Percentiles rank a stretch among this genome's conserved stretches.
Conservation (phyloP, 2,113 vertebrate species). For the Scopus umbretta region DNA sequence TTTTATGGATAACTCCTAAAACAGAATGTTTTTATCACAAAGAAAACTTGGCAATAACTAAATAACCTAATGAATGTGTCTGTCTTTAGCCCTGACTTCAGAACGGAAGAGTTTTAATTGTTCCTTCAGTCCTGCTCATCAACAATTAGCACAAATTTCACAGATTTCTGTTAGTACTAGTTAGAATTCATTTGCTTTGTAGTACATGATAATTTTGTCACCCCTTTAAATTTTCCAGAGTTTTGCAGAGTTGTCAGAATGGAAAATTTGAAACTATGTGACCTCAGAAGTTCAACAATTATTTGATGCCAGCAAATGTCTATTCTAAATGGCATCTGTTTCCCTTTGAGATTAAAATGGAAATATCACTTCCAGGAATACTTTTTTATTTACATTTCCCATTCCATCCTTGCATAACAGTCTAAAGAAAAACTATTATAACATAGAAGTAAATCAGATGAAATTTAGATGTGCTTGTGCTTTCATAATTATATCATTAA, state of each 20-base stretch:
- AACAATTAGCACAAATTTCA: not conserved
- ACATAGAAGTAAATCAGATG: not conserved
- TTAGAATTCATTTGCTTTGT: not conserved
- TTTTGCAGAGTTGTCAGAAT: not conserved
- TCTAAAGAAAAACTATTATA: not conserved
- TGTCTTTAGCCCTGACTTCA: not conserved
- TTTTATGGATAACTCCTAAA: not conserved
- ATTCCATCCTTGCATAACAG: not conserved
- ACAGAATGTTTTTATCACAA: not conserved
- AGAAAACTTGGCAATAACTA: not conserved
- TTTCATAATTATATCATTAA: not conserved
- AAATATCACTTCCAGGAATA: not conserved
- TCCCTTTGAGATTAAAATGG: not conserved
- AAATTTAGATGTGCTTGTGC: not conserved
- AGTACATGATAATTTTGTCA: not conserved
- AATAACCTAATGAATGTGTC: not conserved
- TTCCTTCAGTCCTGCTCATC: not conserved
- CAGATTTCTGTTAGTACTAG: not conserved
- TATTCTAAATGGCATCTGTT: not conserved
- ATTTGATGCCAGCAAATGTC: not conserved
- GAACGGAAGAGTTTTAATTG: not conserved
- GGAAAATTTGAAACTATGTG: not conserved
- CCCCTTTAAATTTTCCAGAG: not conserved
- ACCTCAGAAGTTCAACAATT: not conserved
- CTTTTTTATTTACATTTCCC: not conserved